A percentile compares a stretch with the other conserved stretches of the same genome.
Conservation (phyloP, 2,888 invertebrate species). For the Opisthograptis luteolata region DNA sequence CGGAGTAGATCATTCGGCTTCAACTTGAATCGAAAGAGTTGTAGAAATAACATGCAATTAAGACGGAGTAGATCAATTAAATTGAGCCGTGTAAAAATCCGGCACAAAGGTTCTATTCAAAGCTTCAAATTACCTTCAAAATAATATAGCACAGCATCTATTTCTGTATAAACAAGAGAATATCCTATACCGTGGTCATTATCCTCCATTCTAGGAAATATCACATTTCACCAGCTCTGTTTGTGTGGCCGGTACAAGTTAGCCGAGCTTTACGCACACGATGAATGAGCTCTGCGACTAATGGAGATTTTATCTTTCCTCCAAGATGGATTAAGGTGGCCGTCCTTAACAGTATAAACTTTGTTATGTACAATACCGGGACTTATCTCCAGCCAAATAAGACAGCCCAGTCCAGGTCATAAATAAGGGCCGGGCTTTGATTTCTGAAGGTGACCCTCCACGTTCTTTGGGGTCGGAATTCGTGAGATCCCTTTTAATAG, state of each 20-base stretch:
- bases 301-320: constrained; percentile 78
- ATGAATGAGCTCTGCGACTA: constrained; percentile 77
- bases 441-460: constrained; percentile 77
- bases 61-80: too few relatives aligned
- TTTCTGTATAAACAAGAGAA: constrained; percentile 20
- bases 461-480: constrained; percentile 63
- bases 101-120: not conserved
- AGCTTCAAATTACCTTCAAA: not conserved
- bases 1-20: too few relatives aligned
- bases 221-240: constrained; percentile 50
- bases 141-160: constrained; percentile 3
- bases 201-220: constrained; percentile 29
- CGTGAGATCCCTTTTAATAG: constrained; percentile 75
- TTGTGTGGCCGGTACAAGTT: constrained; percentile 59
- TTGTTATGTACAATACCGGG: constrained; percentile 71
- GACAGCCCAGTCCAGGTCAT: constrained; percentile 70
- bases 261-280: constrained; percentile 59
- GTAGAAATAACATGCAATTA: too few relatives aligned
- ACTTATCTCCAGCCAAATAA: constrained; percentile 71
- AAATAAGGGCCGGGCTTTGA: constrained; percentile 78
- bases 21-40: too few relatives aligned
- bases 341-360: constrained; percentile 72
- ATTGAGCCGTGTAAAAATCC: too few relatives aligned
- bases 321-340: constrained; percentile 72
- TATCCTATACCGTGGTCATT: constrained; percentile 27